Evolutionary conservation across 2,888 invertebrate genomes (phyloP).

Genomic region (Tortricodes alternella): DNA sequence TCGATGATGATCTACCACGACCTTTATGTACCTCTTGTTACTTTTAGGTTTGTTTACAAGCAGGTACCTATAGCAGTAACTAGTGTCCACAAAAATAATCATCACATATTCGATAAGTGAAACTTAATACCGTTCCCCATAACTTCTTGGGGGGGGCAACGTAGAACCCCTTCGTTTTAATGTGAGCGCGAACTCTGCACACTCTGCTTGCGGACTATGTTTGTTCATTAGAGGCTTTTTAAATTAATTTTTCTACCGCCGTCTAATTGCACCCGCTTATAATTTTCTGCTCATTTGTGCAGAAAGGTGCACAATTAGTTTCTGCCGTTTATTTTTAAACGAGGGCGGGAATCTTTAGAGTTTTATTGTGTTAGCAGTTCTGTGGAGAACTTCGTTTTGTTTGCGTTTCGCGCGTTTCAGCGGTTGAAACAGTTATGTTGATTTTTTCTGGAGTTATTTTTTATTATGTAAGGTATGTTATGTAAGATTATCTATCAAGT

Average conservation of each 20-base stretch:
- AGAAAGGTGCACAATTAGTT: constrained; percentile 56
- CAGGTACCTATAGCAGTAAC: no score
- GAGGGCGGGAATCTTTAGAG: constrained; percentile 11
- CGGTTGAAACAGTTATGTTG: not conserved
- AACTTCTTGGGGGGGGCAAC: no score
- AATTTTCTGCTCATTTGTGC: constrained; percentile 67
- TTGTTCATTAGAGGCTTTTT: constrained; percentile 75
- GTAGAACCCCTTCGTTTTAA: no score
- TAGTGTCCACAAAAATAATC: no score
- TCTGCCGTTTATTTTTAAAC: constrained; percentile 45
- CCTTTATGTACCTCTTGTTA: no score
- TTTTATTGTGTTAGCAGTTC: constrained; percentile 13
- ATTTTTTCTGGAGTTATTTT: not conserved
- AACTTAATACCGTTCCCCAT: no score
- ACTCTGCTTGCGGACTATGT: constrained; percentile 51
- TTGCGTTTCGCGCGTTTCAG: not conserved
- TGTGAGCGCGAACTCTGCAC: not conserved
- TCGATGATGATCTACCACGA: no score
- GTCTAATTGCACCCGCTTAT: constrained; percentile 72
- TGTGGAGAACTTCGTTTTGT: constrained; percentile 12
- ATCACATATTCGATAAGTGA: no score
- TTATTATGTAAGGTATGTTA: no score
- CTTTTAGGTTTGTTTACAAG: no score
- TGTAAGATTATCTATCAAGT: no score
- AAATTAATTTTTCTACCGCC: constrained; percentile 79